Percentiles rank a stretch among this genome's conserved stretches.
These are phyloP conservation scores for Pollenia angustigena DNA, from an alignment of 2,888 invertebrate genomes.

Conservation along the genomic window DNA sequence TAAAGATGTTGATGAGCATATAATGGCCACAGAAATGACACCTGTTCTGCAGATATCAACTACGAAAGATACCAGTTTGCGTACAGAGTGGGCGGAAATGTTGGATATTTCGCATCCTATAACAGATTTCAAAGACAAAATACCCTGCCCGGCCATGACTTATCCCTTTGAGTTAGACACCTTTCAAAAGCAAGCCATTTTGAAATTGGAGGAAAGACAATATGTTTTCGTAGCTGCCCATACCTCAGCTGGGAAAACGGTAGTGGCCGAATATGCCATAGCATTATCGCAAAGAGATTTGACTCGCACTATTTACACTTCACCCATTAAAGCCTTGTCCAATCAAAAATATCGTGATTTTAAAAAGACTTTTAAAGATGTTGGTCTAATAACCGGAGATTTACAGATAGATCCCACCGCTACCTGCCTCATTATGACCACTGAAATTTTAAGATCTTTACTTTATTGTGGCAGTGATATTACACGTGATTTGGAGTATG, in stretches of 20 bases:
- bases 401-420: conserved; percentile 97
- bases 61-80: conserved; percentile 81
- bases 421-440: conserved; percentile 99
- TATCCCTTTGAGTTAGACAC: conserved; percentile 97
- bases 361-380: conserved; percentile 95
- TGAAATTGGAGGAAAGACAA: conserved; percentile 96
- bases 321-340: conserved; percentile 99
- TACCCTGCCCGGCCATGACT: conserved; percentile 93
- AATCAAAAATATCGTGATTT: conserved; percentile 99
- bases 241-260: conserved; percentile 99
- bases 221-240: conserved; percentile 99
- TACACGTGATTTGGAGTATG: conserved; percentile 98
- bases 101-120: conserved; percentile 93
- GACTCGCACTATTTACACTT: conserved; percentile 97
- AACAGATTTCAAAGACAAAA: conserved; percentile 90
- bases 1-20: conserved; percentile 80
- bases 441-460: conserved; percentile 99
- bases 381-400: conserved; percentile 97
- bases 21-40: conserved; percentile 84
- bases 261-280: conserved; percentile 99
- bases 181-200: conserved; percentile 98
- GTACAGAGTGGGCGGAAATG: conserved; percentile 93
- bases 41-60: conserved; percentile 89
- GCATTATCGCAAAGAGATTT: conserved; percentile 96
- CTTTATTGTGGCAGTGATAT: conserved; percentile 97